These are phyloP conservation scores for Tetropium fuscum DNA, from an alignment of 2,888 invertebrate genomes.

Conservation along the genomic window DNA sequence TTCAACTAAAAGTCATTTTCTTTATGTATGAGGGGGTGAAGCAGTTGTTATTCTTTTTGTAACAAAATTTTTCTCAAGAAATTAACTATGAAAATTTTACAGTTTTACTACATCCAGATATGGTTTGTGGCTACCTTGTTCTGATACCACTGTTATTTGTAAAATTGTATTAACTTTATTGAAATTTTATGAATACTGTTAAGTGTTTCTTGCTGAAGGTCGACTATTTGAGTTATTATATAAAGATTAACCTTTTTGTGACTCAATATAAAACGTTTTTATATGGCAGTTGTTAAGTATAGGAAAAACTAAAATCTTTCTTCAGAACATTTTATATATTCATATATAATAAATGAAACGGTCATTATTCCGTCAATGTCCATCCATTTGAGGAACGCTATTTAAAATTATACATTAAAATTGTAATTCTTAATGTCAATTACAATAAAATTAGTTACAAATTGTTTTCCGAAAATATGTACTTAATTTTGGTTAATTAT, in stretches of 20 bases:
- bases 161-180: constrained; percentile 46
- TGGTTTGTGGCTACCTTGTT: constrained; percentile 10
- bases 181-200: constrained; percentile 44
- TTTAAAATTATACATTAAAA: constrained; percentile 35
- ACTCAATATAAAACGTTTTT: constrained; percentile 28
- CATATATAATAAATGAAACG: constrained; percentile 32
- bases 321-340: constrained; percentile 20
- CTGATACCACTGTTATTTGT: constrained; percentile 43
- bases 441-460: constrained; percentile 32
- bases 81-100: neutral
- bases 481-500: constrained; percentile 41
- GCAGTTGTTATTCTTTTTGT: neutral
- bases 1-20: constrained; percentile 47
- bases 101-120: neutral
- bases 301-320: constrained; percentile 3
- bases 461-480: constrained; percentile 33
- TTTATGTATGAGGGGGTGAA: constrained; percentile 21
- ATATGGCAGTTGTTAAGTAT: constrained; percentile 27
- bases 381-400: constrained; percentile 41
- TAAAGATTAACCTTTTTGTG: neutral
- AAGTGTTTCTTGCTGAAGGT: constrained; percentile 21
- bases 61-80: neutral
- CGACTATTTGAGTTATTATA: constrained; percentile 5
- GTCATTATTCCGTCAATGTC: constrained; percentile 37
- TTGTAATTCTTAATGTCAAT: constrained; percentile 47